Conservation (phyloP, 30 jellyfish, hydroid and myxozoan genomes). For the Chironex yamaguchii region DNA sequence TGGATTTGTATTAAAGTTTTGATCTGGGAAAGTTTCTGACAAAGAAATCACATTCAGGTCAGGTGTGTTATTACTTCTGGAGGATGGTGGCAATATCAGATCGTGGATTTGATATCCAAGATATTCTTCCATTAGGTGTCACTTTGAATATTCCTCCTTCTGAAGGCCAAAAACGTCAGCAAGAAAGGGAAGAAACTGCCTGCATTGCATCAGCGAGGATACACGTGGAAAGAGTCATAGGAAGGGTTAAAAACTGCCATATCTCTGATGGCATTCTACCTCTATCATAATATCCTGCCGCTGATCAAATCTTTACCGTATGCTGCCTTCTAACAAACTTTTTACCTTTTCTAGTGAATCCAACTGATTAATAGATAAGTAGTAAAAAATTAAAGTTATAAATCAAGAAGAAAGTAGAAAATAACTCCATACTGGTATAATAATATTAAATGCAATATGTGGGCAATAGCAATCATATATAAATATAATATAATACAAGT, state of each 20-base stretch:
- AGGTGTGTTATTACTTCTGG: conserved; percentile 11
- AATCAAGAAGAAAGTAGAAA: no score
- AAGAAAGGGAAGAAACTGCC: conserved; percentile 37
- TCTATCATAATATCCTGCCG: neutral
- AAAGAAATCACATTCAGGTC: conserved; percentile 8
- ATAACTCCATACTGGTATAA: no score
- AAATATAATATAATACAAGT: no score
- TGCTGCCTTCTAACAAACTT: neutral
- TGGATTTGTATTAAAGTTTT: conserved; percentile 19
- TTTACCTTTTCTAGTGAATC: neutral
- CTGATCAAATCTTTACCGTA: neutral
- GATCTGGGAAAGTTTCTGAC: conserved; percentile 18
- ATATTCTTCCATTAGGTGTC: conserved; percentile 31
- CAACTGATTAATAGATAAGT: no score
- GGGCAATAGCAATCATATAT: no score
- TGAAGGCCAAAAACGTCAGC: no score
- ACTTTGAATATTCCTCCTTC: conserved; percentile 54
- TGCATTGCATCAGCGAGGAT: conserved; percentile 39
- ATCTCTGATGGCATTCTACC: conserved; percentile 27
- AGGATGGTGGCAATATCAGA: conserved; percentile 67
- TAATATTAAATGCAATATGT: no score
- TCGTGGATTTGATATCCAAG: conserved; percentile 67
- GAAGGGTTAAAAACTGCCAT: conserved; percentile 37
- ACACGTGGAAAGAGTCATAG: conserved; percentile 52
- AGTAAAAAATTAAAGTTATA: no score